Evolutionary conservation across 2,888 invertebrate genomes (phyloP), one percentile per base, ranked within the genome.

Genomic region (Caradrina kadenii): DNA sequence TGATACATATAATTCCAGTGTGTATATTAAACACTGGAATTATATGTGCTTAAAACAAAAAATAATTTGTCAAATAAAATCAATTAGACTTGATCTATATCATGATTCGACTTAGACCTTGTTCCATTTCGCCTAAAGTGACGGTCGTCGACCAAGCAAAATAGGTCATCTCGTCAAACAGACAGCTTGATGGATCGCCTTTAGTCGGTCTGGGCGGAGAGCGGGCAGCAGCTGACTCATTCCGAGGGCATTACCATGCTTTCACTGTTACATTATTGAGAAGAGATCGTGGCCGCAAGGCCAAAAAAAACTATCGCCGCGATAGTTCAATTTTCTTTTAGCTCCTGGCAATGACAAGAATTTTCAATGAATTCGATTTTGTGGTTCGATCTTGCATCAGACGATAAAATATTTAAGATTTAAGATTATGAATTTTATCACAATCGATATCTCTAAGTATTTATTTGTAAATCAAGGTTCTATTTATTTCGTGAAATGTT

Each of bases 151-250:
- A 79, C 80, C 80, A 80, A 81, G 73, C 81, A 85, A 85, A 75
- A 82, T 76, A 81, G 89, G 86, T 85, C 89, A 87, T 87, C 87
- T 81, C 70, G 79, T 84, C 86, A 76, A 83, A 83, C 72, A 78
- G 90, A 88, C 90, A 89, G 88, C 73, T 87, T 90, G 90, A 90
- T 90, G 87, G 89, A 90, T 90, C 81, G 85, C 83, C 76, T 61
- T 80, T 76, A 76, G 78, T 76, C 75, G 63, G 76, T 56, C 63
- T 64, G 75, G 26, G 21, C 39, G 62, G 64, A 67, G 73, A 62
- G 63, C 70, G 69, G 75, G 49, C 77, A 73, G 59, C 77, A 82
- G 89, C 90, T 87, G 89, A 89, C 86, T 90, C 90, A 90, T 87
- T 82, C 83, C 63, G 69, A 64, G 79, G 79, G 83, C 83, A 86